Conservation (phyloP, 2,888 invertebrate genomes). For the Hemaris fuciformis region DNA sequence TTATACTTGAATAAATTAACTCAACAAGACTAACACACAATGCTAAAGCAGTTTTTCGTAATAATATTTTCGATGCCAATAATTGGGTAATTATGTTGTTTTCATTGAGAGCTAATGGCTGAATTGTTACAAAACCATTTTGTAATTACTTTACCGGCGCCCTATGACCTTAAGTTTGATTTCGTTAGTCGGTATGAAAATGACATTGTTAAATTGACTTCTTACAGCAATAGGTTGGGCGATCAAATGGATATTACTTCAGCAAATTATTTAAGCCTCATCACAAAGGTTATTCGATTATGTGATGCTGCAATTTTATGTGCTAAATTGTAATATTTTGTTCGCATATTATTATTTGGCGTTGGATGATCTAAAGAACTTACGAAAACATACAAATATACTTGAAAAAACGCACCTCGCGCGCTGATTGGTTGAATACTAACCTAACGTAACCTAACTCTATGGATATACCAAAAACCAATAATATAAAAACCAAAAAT, state of each 20-base stretch:
- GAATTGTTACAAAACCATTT: slow-evolving; percentile 12
- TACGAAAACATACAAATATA: too few species aligned
- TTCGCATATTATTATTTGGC: not conserved
- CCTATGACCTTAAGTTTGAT: not conserved
- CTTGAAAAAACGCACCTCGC: too few species aligned
- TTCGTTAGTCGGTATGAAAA: not conserved
- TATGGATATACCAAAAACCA: too few species aligned
- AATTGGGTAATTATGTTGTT: slow-evolving; percentile 4
- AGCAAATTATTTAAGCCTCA: not conserved
- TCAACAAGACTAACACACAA: not conserved
- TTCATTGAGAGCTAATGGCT: not conserved
- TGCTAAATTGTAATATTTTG: not conserved
- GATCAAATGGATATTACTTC: not conserved
- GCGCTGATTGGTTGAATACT: too few species aligned
- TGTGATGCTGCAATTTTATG: not conserved
- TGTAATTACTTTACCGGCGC: not conserved
- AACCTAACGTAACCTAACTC: too few species aligned
- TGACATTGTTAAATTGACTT: not conserved
- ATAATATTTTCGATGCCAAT: not conserved
- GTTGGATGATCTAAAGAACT: too few species aligned
- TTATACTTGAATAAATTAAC: not conserved
- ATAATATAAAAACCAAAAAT: too few species aligned
- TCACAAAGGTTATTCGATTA: not conserved
- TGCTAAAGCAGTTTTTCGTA: not conserved
- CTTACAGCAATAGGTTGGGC: not conserved